phyloP scores from a whole-genome alignment of 2,888 invertebrate species.

The Meiosimyza platycephala region DNA sequence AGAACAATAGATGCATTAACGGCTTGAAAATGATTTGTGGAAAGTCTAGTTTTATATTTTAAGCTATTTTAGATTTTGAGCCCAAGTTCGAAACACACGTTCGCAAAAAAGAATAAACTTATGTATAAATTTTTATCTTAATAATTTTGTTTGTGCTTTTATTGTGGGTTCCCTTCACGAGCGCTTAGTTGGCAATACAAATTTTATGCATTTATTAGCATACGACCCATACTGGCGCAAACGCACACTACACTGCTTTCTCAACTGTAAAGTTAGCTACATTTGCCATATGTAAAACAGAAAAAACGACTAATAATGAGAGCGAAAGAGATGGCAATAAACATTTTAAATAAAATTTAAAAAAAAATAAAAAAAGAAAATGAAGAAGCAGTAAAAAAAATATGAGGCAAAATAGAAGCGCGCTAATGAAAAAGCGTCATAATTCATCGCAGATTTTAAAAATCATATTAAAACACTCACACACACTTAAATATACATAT shows the following conservation, averaged over 20 bases:
- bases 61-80: too few species aligned
- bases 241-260: slow-evolving; percentile 26
- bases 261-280: slow-evolving; percentile 37
- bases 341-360: not conserved
- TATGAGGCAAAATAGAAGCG: not conserved
- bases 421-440: slow-evolving; percentile 19
- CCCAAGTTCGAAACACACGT: too few species aligned
- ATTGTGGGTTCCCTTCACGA: not conserved
- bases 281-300: slow-evolving; percentile 13
- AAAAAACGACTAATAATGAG: not conserved
- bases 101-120: too few species aligned
- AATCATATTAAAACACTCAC: slow-evolving; percentile 22
- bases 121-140: too few species aligned
- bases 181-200: not conserved
- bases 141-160: not conserved
- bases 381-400: not conserved
- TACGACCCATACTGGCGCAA: slow-evolving; percentile 48
- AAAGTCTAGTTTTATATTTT: too few species aligned
- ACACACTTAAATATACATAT: not conserved
- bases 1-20: too few species aligned
- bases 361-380: not conserved
- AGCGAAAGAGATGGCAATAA: slow-evolving; percentile 2
- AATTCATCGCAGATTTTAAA: slow-evolving; percentile 26
- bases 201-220: slow-evolving; percentile 14
- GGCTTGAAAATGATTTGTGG: too few species aligned